These are phyloP conservation scores for Agrypnus murinus DNA, from an alignment of 2,888 invertebrate species.

Conservation along the genomic window DNA sequence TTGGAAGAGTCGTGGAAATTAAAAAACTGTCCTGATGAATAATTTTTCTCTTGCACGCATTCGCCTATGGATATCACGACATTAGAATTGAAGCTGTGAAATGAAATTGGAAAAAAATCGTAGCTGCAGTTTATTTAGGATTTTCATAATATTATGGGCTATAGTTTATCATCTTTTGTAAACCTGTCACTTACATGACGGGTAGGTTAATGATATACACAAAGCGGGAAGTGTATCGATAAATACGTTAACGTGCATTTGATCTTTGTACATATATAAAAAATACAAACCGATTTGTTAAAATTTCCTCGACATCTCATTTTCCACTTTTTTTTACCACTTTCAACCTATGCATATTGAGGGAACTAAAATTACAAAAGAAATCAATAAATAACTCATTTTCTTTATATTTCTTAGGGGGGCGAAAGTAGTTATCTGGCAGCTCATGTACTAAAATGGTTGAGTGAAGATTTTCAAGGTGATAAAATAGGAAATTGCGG, in stretches of 20 bases:
- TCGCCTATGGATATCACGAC: too few relatives aligned
- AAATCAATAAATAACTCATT: not conserved
- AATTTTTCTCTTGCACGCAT: not conserved
- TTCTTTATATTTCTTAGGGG: not conserved
- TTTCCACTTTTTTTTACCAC: not conserved
- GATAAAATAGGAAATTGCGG: not conserved
- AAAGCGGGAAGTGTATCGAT: conserved; percentile 35
- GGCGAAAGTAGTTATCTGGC: not conserved
- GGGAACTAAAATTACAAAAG: not conserved
- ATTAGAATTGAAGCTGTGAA: too few relatives aligned
- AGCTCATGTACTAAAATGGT: not conserved
- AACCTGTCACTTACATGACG: conserved; percentile 43
- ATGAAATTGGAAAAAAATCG: too few relatives aligned
- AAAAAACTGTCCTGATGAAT: conserved; percentile 26
- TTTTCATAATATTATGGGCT: conserved; percentile 24
- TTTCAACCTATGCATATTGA: not conserved
- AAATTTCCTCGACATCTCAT: conserved; percentile 16
- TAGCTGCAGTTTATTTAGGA: conserved; percentile 32
- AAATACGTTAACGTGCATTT: conserved; percentile 28
- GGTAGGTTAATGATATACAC: conserved; percentile 39
- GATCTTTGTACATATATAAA: conserved; percentile 31
- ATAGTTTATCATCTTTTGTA: conserved; percentile 46
- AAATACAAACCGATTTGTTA: conserved; percentile 25
- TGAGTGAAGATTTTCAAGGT: too few relatives aligned
- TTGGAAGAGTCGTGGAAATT: conserved; percentile 32